phyloP scores from a whole-genome alignment of 2,797 vertebrate species.

The Hydrolagus colliei region DNA sequence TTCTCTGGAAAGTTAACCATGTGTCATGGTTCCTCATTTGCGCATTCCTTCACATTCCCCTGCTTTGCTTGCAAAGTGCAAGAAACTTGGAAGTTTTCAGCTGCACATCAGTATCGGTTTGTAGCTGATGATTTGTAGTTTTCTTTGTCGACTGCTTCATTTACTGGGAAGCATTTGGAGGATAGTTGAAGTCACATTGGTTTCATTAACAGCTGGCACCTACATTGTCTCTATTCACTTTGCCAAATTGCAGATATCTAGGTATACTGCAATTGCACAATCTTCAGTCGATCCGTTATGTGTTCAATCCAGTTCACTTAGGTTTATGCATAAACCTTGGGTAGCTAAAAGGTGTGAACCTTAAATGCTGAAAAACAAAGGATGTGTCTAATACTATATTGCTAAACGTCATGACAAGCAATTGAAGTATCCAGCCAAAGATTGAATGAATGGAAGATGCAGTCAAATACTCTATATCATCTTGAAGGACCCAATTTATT shows the following conservation, averaged over 20 bases:
- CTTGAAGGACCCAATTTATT: not conserved
- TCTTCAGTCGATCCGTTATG: not conserved
- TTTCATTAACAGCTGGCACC: not conserved
- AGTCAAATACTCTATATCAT: not conserved
- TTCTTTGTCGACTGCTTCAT: not conserved
- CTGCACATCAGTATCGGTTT: not conserved
- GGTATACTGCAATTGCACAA: not conserved
- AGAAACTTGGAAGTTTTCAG: too few relatives aligned
- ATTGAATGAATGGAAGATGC: not conserved
- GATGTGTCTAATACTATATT: not conserved
- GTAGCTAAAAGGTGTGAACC: too few relatives aligned
- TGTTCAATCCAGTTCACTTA: too few relatives aligned
- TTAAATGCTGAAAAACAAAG: not conserved
- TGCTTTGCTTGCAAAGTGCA: not conserved
- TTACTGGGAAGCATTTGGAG: not conserved
- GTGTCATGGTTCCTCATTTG: not conserved
- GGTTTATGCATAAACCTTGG: too few relatives aligned
- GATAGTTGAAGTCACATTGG: not conserved
- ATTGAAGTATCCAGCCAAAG: not conserved
- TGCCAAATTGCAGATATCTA: too few relatives aligned
- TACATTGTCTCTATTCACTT: too few relatives aligned
- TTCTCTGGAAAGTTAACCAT: conserved; percentile 12
- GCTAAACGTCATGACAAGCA: not conserved
- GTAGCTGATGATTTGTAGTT: not conserved
- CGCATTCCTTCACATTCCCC: conserved; percentile 12